These are phyloP conservation scores for Caracal caracal DNA, from an alignment of 2,113 vertebrate species.

Conservation along the genomic window DNA sequence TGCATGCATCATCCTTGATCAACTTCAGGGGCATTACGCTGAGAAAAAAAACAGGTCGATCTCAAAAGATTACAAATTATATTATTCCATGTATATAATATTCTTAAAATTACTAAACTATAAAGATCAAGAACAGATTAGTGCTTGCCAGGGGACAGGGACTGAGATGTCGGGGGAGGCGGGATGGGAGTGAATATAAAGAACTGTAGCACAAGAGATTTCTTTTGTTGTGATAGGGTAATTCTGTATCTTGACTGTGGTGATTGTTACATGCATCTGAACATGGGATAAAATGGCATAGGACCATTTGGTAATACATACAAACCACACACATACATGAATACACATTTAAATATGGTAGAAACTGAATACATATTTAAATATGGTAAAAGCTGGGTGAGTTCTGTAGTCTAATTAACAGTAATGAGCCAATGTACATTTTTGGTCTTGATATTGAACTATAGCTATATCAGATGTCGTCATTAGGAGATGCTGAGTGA, in stretches of 20 bases:
- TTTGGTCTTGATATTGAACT: conserved; percentile 26
- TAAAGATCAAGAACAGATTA: conserved; percentile 4
- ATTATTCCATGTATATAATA: not conserved
- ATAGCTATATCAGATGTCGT: not conserved
- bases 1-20: not conserved
- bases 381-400: conserved; percentile 19
- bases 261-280: not conserved
- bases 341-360: conserved; percentile 10
- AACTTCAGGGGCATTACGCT: not conserved
- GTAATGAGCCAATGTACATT: not conserved
- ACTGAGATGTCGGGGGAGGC: not conserved
- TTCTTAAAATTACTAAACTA: not conserved
- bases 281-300: not conserved
- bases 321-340: not conserved
- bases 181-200: not conserved
- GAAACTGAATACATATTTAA: conserved; percentile 35
- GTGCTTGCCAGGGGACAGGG: not conserved
- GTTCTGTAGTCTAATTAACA: conserved; percentile 5
- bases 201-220: not conserved
- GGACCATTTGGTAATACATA: not conserved
- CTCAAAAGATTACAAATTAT: not conserved
- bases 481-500: not conserved
- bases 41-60: not conserved
- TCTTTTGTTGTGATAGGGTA: not conserved
- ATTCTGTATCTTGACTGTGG: conserved; percentile 29